Evolutionary conservation across 2,888 invertebrate genomes (phyloP).

Genomic region (Andrena minutula): DNA sequence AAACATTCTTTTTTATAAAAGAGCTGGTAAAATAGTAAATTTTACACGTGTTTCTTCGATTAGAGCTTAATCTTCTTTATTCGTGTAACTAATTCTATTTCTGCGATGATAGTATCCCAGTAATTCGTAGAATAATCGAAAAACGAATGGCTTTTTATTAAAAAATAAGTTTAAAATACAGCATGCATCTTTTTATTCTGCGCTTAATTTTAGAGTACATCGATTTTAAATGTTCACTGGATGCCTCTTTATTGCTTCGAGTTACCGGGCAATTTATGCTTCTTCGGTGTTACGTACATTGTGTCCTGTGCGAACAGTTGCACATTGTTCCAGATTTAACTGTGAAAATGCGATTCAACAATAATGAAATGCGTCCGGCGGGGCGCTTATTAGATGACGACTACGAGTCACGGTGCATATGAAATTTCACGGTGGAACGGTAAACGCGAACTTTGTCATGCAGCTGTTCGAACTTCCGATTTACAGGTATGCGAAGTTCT

Average conservation of each 20-base stretch:
- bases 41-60: neutral
- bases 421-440: conserved; percentile 18
- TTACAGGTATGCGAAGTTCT: conserved; percentile 10
- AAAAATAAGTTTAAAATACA: too few species aligned
- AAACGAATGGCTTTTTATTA: too few species aligned
- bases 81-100: neutral
- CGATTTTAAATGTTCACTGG: too few species aligned
- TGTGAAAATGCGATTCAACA: neutral
- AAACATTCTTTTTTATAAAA: neutral
- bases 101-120: too few species aligned
- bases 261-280: neutral
- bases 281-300: neutral
- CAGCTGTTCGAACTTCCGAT: conserved; percentile 22
- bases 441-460: conserved; percentile 15
- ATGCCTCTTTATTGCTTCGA: neutral
- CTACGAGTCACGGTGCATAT: conserved; percentile 35
- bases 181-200: too few species aligned
- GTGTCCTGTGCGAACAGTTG: neutral
- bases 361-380: conserved; percentile 16
- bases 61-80: neutral
- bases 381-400: conserved; percentile 10
- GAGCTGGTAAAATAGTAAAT: neutral
- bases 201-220: too few species aligned
- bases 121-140: too few species aligned
- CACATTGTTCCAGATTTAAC: conserved; percentile 2